phyloP scores from a whole-genome alignment of 2,113 vertebrate genomes.

The Panurus biarmicus region DNA sequence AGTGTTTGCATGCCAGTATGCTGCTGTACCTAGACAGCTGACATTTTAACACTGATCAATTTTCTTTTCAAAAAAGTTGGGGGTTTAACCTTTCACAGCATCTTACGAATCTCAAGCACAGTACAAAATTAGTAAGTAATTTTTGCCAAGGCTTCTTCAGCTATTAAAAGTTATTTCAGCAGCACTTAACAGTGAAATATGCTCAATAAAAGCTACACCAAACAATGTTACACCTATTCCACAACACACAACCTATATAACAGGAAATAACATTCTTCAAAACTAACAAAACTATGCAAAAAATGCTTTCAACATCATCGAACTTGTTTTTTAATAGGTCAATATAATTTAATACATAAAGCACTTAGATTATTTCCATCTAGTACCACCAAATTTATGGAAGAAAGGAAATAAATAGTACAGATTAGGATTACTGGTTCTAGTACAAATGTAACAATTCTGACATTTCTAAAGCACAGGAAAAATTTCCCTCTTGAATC shows the following conservation, averaged over 20 bases:
- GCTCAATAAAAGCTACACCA: not conserved
- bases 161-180: not conserved
- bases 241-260: not conserved
- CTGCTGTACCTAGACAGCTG: conserved; percentile 34
- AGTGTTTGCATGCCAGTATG: conserved; percentile 39
- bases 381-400: not conserved
- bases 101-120: not conserved
- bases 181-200: not conserved
- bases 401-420: not conserved
- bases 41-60: conserved; percentile 66
- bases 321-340: not conserved
- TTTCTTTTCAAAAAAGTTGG: conserved; percentile 9
- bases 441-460: not conserved
- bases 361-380: not conserved
- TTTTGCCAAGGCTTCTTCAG: not conserved
- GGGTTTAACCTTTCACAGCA: conserved; percentile 53
- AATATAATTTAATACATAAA: not conserved
- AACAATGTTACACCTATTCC: not conserved
- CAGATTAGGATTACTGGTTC: not conserved
- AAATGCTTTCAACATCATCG: not conserved
- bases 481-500: not conserved
- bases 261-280: not conserved
- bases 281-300: not conserved
- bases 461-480: not conserved
- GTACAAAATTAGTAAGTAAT: conserved; percentile 40